phyloP scores from a whole-genome alignment of 1,140 invertebrate genomes.

The Triops longicaudatus region DNA sequence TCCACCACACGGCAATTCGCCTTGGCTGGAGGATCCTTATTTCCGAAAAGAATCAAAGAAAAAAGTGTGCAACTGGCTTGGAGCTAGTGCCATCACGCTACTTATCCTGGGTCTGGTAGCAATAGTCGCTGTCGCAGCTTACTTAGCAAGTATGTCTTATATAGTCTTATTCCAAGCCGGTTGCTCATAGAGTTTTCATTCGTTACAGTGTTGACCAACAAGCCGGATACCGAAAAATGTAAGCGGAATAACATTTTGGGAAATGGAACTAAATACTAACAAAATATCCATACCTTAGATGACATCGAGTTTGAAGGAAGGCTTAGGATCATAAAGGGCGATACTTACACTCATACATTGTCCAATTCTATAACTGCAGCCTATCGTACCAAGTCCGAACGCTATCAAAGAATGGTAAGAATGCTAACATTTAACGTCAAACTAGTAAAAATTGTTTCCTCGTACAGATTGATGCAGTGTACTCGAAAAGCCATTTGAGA shows the following conservation, averaged over 20 bases:
- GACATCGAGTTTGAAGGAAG: slow-evolving; percentile 58
- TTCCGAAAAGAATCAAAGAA: slow-evolving; percentile 36
- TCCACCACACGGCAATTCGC: slow-evolving; percentile 37
- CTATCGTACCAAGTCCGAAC: slow-evolving; percentile 49
- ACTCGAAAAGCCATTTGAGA: slow-evolving; percentile 46
- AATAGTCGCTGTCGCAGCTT: slow-evolving; percentile 63
- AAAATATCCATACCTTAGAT: slow-evolving; percentile 40
- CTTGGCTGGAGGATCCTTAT: slow-evolving; percentile 36
- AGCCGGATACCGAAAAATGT: slow-evolving; percentile 31
- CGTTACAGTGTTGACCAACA: slow-evolving; percentile 31
- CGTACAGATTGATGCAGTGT: slow-evolving; percentile 43
- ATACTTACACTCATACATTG: slow-evolving; percentile 52
- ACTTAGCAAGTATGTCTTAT: slow-evolving; percentile 57
- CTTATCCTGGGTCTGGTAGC: slow-evolving; percentile 60
- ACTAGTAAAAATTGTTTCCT: slow-evolving; percentile 29
- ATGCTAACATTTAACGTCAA: slow-evolving; percentile 18
- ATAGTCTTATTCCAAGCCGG: background rate
- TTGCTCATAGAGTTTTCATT: slow-evolving; percentile 26
- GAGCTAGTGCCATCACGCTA: slow-evolving; percentile 55
- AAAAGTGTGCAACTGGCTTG: slow-evolving; percentile 53
- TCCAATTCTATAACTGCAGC: slow-evolving; percentile 45
- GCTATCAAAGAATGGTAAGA: slow-evolving; percentile 52
- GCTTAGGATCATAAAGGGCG: slow-evolving; percentile 55
- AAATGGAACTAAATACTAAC: background rate
- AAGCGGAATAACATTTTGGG: slow-evolving; percentile 22